phyloP scores from a whole-genome alignment of 2,888 invertebrate species.

The Rhagium mordax region DNA sequence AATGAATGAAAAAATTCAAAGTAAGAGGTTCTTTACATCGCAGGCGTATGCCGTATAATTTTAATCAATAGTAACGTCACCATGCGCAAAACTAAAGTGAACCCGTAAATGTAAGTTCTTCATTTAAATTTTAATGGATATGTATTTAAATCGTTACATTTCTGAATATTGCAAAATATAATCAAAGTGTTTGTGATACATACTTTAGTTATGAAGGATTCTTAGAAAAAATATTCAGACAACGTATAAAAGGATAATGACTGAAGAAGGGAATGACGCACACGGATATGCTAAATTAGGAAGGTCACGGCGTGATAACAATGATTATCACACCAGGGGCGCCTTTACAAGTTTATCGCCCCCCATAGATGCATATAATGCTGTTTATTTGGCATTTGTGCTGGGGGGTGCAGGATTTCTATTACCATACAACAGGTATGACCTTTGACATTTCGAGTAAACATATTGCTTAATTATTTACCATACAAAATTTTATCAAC shows the following conservation, averaged over 20 bases:
- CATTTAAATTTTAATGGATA: conserved; percentile 15
- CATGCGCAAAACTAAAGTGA: conserved; percentile 36
- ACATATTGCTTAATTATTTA: neutral
- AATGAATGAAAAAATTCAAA: neutral
- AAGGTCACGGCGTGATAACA: conserved; percentile 42
- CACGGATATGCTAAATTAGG: conserved; percentile 66
- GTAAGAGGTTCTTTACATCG: conserved; percentile 33
- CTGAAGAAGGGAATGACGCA: conserved; percentile 61
- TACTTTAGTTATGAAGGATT: conserved; percentile 13
- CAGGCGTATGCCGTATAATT: conserved; percentile 54
- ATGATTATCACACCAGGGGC: conserved; percentile 66
- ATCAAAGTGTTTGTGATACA: conserved; percentile 36
- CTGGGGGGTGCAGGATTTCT: conserved; percentile 92
- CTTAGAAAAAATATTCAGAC: neutral
- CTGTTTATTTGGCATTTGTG: conserved; percentile 83
- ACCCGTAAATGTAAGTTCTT: conserved; percentile 23
- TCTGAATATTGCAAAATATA: conserved; percentile 15
- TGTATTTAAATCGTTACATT: conserved; percentile 16
- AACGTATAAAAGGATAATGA: conserved; percentile 48
- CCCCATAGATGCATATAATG: conserved; percentile 80
- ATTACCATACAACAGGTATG: conserved; percentile 91
- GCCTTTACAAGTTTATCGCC: conserved; percentile 76
- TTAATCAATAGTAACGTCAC: conserved; percentile 51
- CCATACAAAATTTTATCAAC: neutral
- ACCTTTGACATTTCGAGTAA: conserved; percentile 19